Evolutionary conservation across 2,888 invertebrate genomes (phyloP), one percentile per base, ranked within the genome.

Genomic region (Alloplasta piceator): DNA sequence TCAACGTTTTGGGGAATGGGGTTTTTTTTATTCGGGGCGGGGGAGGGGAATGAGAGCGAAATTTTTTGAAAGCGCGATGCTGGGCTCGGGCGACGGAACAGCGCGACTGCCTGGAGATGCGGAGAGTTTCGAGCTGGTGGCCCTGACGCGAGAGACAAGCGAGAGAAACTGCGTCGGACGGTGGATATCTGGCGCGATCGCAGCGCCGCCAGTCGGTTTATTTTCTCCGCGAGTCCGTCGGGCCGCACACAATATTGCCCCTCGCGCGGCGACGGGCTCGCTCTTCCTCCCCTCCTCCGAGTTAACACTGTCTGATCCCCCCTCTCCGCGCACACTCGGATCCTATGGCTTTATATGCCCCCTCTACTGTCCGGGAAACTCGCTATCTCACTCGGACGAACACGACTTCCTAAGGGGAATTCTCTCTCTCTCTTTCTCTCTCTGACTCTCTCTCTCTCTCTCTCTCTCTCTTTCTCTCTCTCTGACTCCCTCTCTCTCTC

Each of bases 1-100:
- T 26, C 3, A 26, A 3, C 26, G 26, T 26, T 26, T 26, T 26
- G 26, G 26, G 26, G 26, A 26, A 26, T 26, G 26, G 26, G 26
- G 26, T 26, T 26, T 26, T 26, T 26, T 26, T 26, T 26, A 1
- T 26, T 26, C 26, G 26, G 26, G 26, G 26, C 26, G 26, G 26
- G 26, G 26, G 26, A 26, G 26, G 26, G 26, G 26, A 26, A 26
- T 26, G 26, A 26, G 26, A 26, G 26, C 26, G 26, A 26, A 26
- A 26, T 26, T 26, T 26, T 26, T 26, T 26, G 26, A 26, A 26
- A 26, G 26, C 26, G 26, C 26, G 26, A 26, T 26, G 26, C 87
- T 88, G 87, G 88, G 88, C 88, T 88, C 92, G 92, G 94, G 93
- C 94, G 93, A 93, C 94, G 93, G 94, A 94, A 94, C 92, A 94